phyloP scores from a whole-genome alignment of 2,797 vertebrate genomes.

The Nyctibius grandis region DNA sequence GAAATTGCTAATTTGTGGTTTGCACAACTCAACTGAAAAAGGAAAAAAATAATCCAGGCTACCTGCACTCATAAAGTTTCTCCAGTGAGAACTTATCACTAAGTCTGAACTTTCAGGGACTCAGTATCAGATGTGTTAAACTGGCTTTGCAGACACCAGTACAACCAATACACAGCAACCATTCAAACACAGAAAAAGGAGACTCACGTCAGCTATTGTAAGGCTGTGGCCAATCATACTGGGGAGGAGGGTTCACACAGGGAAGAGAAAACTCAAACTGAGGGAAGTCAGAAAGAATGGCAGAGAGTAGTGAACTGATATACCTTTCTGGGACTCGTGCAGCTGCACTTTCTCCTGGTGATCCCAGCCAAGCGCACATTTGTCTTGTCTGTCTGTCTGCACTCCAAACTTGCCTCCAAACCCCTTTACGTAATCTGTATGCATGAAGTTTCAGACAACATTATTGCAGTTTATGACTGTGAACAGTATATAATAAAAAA shows the following conservation, averaged over 20 bases:
- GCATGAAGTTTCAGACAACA: conserved; percentile 23
- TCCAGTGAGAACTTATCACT: not conserved
- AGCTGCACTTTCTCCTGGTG: conserved; percentile 96
- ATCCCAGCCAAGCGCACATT: conserved; percentile 95
- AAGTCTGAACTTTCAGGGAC: not conserved
- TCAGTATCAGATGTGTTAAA: not conserved
- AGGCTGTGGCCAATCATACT: not conserved
- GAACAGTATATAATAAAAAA: not conserved
- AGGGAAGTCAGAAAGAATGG: not conserved
- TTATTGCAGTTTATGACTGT: not conserved
- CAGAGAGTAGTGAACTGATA: not conserved
- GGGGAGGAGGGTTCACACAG: not conserved
- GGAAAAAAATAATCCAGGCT: not conserved
- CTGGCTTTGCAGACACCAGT: not conserved
- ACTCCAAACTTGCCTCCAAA: conserved; percentile 97
- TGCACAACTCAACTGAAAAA: not conserved
- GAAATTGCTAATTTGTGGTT: not conserved
- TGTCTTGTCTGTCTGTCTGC: conserved; percentile 95
- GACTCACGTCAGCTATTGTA: not conserved
- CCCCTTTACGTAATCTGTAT: conserved; percentile 90
- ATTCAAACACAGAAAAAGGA: not conserved
- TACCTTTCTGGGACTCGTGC: conserved; percentile 98
- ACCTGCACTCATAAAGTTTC: not conserved
- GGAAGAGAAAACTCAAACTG: not conserved
- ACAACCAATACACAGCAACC: not conserved